Base-by-base conservation (phyloP, 2,888 invertebrate genomes). In the Steinernema hermaphroditum region DNA sequence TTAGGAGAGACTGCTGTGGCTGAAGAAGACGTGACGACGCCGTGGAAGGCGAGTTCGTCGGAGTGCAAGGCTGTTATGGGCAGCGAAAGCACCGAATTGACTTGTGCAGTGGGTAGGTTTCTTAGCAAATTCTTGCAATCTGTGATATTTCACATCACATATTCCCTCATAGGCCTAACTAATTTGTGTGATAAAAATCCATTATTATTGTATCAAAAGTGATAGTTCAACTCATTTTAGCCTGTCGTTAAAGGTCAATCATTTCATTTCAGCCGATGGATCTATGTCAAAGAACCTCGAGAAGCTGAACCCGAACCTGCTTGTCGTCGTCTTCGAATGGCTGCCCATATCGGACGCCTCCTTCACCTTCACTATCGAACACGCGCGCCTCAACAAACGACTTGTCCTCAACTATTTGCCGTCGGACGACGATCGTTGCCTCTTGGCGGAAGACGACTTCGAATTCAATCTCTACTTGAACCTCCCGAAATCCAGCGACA, bases 381-480 rank as follows among this genome's bases (percentile, higher is more conserved):
- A 62, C 32, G 62, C 62, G 16, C 22, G 32, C 27, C 27, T 62
- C 1, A 12, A 16, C 12, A 62, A 62, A 16, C 29, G 62, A 19
- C 69, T 82, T n/a, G 72, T 81, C 4, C 74, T 82, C 34, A 81
- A 82, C 70, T 82, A 82, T 68, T 73, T 79, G 1, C 74, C 69
- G 41, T 72, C 72, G 6, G 74, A 77, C 8, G 74, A 80, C 43
- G 14, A 49, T 4, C 72, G 76, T 37, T 81, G 81, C 68, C 78
- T 80, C 12, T 77, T 78, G 78, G 57, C 69, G 9, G 78, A 78
- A n/a, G 78, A 79, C 29, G 77, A 73, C 16, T 32, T 22, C 4
- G 68, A 62, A 27, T 62, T 62, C 34, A 62, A 32, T 32, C 27
- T 27, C 32, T 62, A 62, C 62, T 29, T 62, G 32, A 62, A 62